Percentiles rank a stretch among this genome's conserved stretches.
phyloP scores from a whole-genome alignment of 2,113 vertebrate species.

The Brachirus orientalis region DNA sequence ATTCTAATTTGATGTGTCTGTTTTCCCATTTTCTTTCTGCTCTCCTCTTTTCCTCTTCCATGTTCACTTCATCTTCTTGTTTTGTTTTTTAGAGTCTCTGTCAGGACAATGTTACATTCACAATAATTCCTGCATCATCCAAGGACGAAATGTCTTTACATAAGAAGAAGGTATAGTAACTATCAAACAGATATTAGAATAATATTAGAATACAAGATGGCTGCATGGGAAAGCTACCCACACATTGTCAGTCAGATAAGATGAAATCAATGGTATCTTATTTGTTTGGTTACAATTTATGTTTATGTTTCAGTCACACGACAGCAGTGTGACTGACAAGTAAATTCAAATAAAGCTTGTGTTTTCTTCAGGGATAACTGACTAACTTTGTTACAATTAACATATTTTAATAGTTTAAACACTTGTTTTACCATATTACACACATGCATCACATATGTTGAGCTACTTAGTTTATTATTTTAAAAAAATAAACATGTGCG shows the following conservation, averaged over 20 bases:
- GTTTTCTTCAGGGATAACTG: slow-evolving; percentile 25
- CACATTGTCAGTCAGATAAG: too few species aligned
- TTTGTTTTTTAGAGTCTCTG: slow-evolving; percentile 83
- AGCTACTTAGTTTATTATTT: too few species aligned
- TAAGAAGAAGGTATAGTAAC: slow-evolving; percentile 87
- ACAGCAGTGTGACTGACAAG: too few species aligned
- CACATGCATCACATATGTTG: slow-evolving; percentile 1
- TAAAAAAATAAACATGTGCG: too few species aligned
- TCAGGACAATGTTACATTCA: slow-evolving; percentile 91
- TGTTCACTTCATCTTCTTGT: too few species aligned
- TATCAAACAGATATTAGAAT: slow-evolving; percentile 2
- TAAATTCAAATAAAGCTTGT: too few species aligned
- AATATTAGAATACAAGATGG: background rate
- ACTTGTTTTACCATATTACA: slow-evolving; percentile 10
- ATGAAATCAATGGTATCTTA: too few species aligned
- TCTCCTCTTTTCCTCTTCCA: background rate
- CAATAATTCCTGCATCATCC: slow-evolving; percentile 88
- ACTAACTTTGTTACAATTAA: slow-evolving; percentile 13
- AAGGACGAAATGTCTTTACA: slow-evolving; percentile 84
- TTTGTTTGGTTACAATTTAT: too few species aligned
- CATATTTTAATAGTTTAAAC: slow-evolving; percentile 23
- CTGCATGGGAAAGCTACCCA: too few species aligned
- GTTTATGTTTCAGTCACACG: too few species aligned
- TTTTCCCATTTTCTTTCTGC: slow-evolving; percentile 12
- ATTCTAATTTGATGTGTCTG: background rate